These are phyloP conservation scores for Catharus ustulatus DNA, from an alignment of 2,797 vertebrate genomes.

Conservation along the genomic window DNA sequence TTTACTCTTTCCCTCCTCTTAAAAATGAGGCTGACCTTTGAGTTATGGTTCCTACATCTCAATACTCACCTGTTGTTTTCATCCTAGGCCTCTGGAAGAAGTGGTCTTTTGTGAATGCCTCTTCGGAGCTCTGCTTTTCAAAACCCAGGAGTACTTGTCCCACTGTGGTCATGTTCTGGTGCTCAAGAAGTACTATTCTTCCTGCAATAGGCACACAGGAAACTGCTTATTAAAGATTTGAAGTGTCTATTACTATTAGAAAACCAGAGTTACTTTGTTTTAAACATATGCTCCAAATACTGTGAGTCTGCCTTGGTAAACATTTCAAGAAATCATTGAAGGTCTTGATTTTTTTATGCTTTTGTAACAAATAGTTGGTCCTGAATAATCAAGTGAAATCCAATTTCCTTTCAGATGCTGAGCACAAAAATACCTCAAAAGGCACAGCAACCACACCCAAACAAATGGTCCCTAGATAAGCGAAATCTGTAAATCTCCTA, in stretches of 20 bases:
- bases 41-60: neutral
- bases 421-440: neutral
- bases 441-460: neutral
- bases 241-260: rapidly evolving
- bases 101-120: neutral
- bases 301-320: rapidly evolving
- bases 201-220: rapidly evolving
- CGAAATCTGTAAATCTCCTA: neutral
- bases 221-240: neutral
- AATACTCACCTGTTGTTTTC: neutral
- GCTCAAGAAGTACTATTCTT: rapidly evolving
- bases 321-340: neutral
- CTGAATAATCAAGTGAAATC: neutral
- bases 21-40: neutral
- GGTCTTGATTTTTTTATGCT: neutral
- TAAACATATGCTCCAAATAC: neutral
- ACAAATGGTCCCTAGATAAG: neutral
- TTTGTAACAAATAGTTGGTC: neutral
- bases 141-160: neutral
- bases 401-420: neutral
- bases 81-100: neutral
- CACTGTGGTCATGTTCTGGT: neutral
- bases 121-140: neutral
- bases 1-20: neutral
- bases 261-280: neutral